Evolutionary conservation across 2,113 vertebrate genomes (phyloP).

Genomic region (Sporophila hypoxantha): DNA sequence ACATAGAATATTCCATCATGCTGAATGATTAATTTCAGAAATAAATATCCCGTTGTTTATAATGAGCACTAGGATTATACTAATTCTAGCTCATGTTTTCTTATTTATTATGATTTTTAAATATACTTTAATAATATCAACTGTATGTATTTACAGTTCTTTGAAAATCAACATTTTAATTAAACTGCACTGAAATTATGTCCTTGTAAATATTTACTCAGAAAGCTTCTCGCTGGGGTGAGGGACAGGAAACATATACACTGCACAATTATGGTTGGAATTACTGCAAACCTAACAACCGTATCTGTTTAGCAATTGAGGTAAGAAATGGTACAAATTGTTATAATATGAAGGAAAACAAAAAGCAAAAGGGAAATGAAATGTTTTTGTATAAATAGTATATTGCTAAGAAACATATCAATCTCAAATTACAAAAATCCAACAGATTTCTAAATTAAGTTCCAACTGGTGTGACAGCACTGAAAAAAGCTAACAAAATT

Average conservation of each 20-base stretch:
- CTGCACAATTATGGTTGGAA: background rate
- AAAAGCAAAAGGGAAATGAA: background rate
- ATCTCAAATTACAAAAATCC: slow-evolving; percentile 1
- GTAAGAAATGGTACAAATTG: background rate
- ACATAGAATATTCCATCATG: background rate
- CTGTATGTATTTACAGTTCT: background rate
- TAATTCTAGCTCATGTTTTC: background rate
- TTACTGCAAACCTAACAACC: background rate
- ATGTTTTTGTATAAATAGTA: background rate
- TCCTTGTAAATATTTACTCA: slow-evolving; percentile 30
- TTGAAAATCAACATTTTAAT: slow-evolving; percentile 30
- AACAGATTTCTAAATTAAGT: slow-evolving; percentile 5
- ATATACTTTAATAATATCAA: background rate
- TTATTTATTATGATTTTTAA: background rate
- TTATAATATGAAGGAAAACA: background rate
- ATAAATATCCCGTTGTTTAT: background rate
- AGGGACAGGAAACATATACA: background rate
- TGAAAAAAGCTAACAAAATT: slow-evolving; percentile 9
- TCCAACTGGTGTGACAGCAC: background rate
- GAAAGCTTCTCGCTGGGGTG: background rate
- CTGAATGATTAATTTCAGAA: background rate
- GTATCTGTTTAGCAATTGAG: background rate
- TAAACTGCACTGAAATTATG: background rate
- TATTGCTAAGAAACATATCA: background rate
- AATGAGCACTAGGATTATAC: background rate